These are phyloP conservation scores for Morinoia aosen DNA, from an alignment of 2,888 invertebrate genomes.

Conservation along the genomic window DNA sequence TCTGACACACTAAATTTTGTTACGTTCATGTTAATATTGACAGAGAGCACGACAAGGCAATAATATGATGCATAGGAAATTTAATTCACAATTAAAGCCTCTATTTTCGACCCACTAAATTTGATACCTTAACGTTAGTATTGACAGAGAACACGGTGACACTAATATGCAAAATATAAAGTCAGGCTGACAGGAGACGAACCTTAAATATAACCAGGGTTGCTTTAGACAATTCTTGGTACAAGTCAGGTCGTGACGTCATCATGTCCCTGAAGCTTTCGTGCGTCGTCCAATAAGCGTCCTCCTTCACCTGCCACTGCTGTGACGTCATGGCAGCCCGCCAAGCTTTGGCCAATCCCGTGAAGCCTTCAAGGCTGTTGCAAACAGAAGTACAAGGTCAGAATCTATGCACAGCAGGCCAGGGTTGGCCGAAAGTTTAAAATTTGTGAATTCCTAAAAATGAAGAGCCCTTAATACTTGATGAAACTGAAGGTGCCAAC, in stretches of 20 bases:
- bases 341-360: constrained; percentile 38
- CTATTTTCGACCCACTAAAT: no score
- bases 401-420: no score
- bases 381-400: constrained; percentile 70
- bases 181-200: not conserved
- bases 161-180: not conserved
- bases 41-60: no score
- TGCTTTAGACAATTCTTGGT: constrained; percentile 79
- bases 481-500: no score
- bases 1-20: no score
- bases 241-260: constrained; percentile 78
- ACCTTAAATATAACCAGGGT: constrained; percentile 84
- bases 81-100: no score
- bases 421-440: no score
- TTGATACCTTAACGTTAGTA: not conserved
- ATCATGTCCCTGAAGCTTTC: constrained; percentile 83
- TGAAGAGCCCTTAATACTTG: no score
- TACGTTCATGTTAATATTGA: no score
- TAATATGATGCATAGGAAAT: no score
- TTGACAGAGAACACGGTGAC: not conserved
- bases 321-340: constrained; percentile 70
- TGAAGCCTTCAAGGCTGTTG: constrained; percentile 71
- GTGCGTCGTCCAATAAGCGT: constrained; percentile 90
- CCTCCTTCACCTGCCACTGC: constrained; percentile 73
- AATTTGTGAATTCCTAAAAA: no score